These are phyloP conservation scores for Sisor rabdophorus DNA, from an alignment of 2,113 vertebrate genomes.

Conservation along the genomic window DNA sequence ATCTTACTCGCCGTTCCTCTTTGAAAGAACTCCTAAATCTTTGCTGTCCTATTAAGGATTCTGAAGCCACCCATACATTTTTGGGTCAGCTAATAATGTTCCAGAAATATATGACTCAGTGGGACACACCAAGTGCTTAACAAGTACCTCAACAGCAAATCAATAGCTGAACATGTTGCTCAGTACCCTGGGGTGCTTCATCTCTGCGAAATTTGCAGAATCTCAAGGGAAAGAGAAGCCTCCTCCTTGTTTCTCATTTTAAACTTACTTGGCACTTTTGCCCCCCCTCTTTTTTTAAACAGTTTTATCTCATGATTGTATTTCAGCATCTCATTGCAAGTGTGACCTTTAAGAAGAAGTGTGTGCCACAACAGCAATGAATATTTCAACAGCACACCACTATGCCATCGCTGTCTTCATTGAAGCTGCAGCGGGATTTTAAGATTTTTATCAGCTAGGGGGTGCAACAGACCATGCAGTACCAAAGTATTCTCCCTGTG, in stretches of 20 bases:
- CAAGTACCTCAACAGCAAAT: conserved; percentile 41
- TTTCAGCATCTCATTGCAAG: conserved; percentile 30
- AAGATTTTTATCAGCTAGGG: conserved; percentile 53
- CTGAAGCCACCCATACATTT: conserved; percentile 30
- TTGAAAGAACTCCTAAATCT: conserved; percentile 36
- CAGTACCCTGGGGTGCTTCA: conserved; percentile 9
- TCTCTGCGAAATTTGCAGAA: conserved; percentile 31
- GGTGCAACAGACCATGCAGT: conserved; percentile 51
- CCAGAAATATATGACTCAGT: conserved; percentile 31
- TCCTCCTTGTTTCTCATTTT: conserved; percentile 33
- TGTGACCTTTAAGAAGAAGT: conserved; percentile 31
- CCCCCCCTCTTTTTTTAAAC: background rate
- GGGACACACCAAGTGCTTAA: conserved; percentile 31
- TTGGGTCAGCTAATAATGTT: conserved; percentile 32
- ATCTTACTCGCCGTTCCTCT: conserved; percentile 18
- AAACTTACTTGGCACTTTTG: conserved; percentile 35
- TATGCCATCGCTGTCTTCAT: conserved; percentile 40
- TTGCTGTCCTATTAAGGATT: conserved; percentile 34
- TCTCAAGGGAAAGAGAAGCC: conserved; percentile 14
- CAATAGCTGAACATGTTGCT: conserved; percentile 39
- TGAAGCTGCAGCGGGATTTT: conserved; percentile 44
- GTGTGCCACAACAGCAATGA: conserved; percentile 36
- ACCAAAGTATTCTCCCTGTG: conserved; percentile 32
- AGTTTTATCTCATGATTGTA: conserved; percentile 26
- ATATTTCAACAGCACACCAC: conserved; percentile 42